Conservation (phyloP, 2,113 vertebrate species). For the Fregata magnificens region DNA sequence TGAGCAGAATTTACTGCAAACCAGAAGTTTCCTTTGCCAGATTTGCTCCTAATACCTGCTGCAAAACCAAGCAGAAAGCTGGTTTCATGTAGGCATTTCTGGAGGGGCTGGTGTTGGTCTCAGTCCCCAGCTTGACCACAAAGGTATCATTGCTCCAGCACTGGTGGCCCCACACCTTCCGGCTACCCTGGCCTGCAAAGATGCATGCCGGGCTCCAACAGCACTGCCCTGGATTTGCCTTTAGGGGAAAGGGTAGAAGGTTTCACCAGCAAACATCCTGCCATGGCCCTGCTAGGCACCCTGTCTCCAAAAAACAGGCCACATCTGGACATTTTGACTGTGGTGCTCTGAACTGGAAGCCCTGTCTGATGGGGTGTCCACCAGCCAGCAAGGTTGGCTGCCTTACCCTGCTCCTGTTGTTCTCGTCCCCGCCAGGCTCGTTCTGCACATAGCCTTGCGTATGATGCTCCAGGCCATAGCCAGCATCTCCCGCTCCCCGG, state of each 20-base stretch:
- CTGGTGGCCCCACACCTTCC: background rate
- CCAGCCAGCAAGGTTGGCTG: background rate
- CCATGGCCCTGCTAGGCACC: accelerated
- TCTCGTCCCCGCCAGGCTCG: background rate
- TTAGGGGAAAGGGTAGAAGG: background rate
- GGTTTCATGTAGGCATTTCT: background rate
- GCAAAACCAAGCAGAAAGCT: background rate
- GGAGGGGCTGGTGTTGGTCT: background rate
- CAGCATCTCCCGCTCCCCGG: background rate
- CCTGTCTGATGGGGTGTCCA: background rate
- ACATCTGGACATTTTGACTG: background rate
- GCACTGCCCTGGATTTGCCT: background rate
- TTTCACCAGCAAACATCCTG: background rate
- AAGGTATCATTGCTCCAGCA: accelerated
- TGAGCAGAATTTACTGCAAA: background rate
- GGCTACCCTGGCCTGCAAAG: background rate
- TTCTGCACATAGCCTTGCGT: background rate
- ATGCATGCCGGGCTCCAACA: accelerated
- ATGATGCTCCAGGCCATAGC: background rate
- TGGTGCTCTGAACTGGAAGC: background rate
- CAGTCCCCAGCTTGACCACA: background rate
- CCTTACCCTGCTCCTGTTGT: background rate
- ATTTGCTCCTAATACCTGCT: background rate
- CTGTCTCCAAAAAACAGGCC: background rate
- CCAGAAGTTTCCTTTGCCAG: background rate